Conservation (phyloP, 2,797 vertebrate genomes). For the Antrozous pallidus region DNA sequence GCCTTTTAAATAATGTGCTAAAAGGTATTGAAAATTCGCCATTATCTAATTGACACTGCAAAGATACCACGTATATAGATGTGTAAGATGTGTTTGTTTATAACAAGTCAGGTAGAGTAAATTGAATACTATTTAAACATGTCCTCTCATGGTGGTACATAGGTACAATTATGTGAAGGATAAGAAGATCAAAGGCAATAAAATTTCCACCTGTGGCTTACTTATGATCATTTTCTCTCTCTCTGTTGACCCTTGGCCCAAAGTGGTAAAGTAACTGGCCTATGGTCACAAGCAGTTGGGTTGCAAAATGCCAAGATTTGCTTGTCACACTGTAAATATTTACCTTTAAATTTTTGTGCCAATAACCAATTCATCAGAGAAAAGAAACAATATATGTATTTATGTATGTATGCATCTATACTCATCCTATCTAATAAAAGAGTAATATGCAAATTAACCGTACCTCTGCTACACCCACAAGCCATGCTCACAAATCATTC, state of each 20-base stretch:
- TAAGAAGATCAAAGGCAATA: neutral
- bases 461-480: too few species aligned
- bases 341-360: neutral
- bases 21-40: neutral
- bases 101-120: neutral
- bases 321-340: neutral
- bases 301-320: neutral
- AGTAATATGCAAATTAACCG: too few species aligned
- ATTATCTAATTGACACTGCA: neutral
- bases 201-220: neutral
- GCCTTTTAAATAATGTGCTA: slow-evolving; percentile 31
- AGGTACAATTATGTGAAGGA: neutral
- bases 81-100: neutral
- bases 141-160: neutral
- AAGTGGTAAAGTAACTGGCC: neutral
- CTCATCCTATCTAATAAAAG: too few species aligned
- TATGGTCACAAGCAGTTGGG: neutral
- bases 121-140: neutral
- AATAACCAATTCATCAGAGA: neutral
- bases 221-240: neutral
- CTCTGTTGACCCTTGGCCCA: neutral
- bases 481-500: too few species aligned
- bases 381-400: neutral
- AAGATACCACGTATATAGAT: neutral
- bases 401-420: neutral